phyloP scores from a whole-genome alignment of 2,113 vertebrate species.

The Oryzias curvinotus region DNA sequence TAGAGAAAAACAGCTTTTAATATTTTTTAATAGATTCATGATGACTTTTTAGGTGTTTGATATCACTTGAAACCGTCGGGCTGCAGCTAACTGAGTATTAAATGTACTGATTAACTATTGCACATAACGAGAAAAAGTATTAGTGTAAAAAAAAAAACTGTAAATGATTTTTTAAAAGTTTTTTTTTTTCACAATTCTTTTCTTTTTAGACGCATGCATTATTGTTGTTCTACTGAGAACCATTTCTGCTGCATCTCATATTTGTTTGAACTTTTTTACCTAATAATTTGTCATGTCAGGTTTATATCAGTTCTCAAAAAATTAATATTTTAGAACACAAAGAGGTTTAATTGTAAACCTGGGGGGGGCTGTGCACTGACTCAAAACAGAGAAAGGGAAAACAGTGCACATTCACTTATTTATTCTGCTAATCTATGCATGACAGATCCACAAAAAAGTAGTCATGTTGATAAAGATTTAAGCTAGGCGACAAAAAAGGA shows the following conservation, averaged over 20 bases:
- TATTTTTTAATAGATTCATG: no score
- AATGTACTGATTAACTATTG: slow-evolving; percentile 22
- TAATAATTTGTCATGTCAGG: slow-evolving; percentile 29
- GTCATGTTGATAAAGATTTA: slow-evolving; percentile 25
- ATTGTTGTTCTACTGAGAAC: background rate
- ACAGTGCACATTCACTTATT: slow-evolving; percentile 53
- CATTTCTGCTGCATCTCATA: background rate
- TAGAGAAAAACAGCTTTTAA: slow-evolving; percentile 1
- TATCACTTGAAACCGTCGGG: slow-evolving; percentile 8
- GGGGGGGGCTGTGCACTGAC: background rate
- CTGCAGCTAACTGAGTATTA: slow-evolving; percentile 5
- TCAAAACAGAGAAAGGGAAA: slow-evolving; percentile 10
- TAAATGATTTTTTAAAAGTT: background rate
- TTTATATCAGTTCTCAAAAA: slow-evolving; percentile 22
- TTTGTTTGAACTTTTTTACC: slow-evolving; percentile 28
- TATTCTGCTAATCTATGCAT: slow-evolving; percentile 76
- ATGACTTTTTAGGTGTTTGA: slow-evolving; percentile 10
- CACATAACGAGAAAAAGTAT: slow-evolving; percentile 3
- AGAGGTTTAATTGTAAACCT: slow-evolving; percentile 37
- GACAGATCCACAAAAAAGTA: slow-evolving; percentile 42
- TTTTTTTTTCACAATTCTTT: background rate
- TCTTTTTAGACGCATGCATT: background rate
- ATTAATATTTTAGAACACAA: slow-evolving; percentile 42
- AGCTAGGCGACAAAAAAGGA: background rate
- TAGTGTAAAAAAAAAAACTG: slow-evolving; percentile 4